These are phyloP conservation scores for Aproaerema taeniolella DNA, from an alignment of 2,888 invertebrate species.

Conservation along the genomic window DNA sequence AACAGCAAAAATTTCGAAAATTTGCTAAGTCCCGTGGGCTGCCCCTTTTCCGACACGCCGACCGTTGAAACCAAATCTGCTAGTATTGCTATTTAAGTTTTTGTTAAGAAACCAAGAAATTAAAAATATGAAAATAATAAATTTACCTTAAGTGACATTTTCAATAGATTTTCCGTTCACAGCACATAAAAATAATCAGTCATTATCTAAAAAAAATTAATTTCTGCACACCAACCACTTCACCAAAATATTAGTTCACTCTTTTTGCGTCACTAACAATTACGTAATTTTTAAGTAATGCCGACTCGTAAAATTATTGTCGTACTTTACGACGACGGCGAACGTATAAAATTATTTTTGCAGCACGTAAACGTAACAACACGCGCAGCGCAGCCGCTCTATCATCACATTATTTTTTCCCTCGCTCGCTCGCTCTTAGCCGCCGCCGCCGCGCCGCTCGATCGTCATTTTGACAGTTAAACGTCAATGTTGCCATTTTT, in stretches of 20 bases:
- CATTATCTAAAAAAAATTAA: conserved; percentile 40
- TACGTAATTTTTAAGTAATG: neutral
- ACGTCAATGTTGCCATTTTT: conserved; percentile 15
- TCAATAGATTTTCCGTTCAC: conserved; percentile 43
- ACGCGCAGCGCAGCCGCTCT: conserved; percentile 13
- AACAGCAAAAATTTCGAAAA: too few relatives aligned
- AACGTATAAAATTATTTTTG: conserved; percentile 4
- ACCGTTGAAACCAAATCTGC: too few relatives aligned
- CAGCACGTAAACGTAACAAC: neutral
- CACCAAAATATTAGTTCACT: conserved; percentile 3
- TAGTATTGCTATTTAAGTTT: too few relatives aligned
- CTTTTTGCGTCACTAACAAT: neutral
- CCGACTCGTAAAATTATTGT: neutral
- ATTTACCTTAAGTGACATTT: conserved; percentile 63
- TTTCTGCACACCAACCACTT: conserved; percentile 25
- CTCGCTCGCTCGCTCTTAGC: conserved; percentile 9
- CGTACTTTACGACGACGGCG: neutral
- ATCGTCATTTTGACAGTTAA: conserved; percentile 19
- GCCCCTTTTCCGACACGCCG: too few relatives aligned
- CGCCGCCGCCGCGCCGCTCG: conserved; percentile 16
- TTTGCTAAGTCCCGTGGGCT: too few relatives aligned
- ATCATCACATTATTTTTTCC: conserved; percentile 22
- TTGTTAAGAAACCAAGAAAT: too few relatives aligned
- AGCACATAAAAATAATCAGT: conserved; percentile 39
- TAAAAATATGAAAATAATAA: too few relatives aligned